Percentiles rank a stretch among this genome's conserved stretches.
These are phyloP conservation scores for Esox lucius DNA, from an alignment of 2,797 vertebrate species.

Conservation along the genomic window DNA sequence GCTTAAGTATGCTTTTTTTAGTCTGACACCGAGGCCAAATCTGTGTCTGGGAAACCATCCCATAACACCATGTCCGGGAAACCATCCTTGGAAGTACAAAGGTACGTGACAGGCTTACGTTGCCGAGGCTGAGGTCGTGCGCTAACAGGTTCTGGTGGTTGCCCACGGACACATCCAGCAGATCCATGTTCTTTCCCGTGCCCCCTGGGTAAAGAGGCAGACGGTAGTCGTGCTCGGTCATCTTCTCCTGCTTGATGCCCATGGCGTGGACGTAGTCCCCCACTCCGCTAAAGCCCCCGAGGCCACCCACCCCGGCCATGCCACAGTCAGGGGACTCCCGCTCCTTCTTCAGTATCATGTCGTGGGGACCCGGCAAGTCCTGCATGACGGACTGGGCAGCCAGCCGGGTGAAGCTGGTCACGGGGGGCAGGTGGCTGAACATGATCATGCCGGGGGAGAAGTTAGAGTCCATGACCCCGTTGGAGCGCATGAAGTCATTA, in stretches of 20 bases:
- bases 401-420: conserved; percentile 94
- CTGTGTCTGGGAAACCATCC: not conserved
- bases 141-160: conserved; percentile 82
- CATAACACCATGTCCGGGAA: not conserved
- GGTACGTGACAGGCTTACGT: conserved; percentile 54
- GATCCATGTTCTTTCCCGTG: conserved; percentile 63
- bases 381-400: conserved; percentile 83
- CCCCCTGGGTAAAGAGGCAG: conserved; percentile 73
- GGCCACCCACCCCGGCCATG: conserved; percentile 39
- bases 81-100: too few relatives aligned
- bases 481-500: conserved; percentile 86
- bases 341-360: conserved; percentile 96
- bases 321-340: conserved; percentile 82
- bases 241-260: conserved; percentile 95
- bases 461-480: conserved; percentile 88
- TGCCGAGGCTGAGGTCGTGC: conserved; percentile 85
- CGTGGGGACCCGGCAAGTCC: conserved; percentile 74
- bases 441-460: conserved; percentile 92
- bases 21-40: not conserved
- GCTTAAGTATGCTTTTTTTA: not conserved
- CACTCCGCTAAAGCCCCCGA: conserved; percentile 44
- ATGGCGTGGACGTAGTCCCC: conserved; percentile 78
- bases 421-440: conserved; percentile 97
- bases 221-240: conserved; percentile 86
- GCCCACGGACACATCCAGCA: conserved; percentile 74